Evolutionary conservation across 2,888 invertebrate species (phyloP).

Genomic region (Callimorpha dominula): DNA sequence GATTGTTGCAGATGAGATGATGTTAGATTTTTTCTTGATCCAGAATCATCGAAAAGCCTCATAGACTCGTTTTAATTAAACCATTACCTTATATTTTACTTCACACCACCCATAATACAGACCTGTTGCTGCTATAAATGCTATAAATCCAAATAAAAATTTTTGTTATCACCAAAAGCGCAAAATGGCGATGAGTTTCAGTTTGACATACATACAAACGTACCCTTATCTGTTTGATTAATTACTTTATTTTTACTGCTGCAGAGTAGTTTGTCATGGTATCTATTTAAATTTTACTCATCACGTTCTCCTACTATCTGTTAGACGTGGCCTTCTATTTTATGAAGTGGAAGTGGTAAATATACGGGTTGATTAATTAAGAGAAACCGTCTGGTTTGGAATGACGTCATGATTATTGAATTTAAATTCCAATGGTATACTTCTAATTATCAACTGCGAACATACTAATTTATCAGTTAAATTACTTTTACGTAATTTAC

Average conservation of each 20-base stretch:
- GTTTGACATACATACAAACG: slow-evolving; percentile 24
- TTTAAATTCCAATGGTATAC: too few relatives aligned
- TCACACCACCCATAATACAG: slow-evolving; percentile 34
- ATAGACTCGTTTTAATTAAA: slow-evolving; percentile 32
- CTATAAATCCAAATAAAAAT: slow-evolving; percentile 49
- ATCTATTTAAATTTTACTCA: not conserved
- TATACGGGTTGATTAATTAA: too few relatives aligned
- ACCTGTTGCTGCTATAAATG: slow-evolving; percentile 47
- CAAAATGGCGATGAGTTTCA: slow-evolving; percentile 38
- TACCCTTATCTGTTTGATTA: slow-evolving; percentile 23
- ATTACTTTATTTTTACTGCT: slow-evolving; percentile 11
- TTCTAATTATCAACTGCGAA: too few relatives aligned
- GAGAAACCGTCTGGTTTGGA: too few relatives aligned
- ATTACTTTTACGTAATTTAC: too few relatives aligned
- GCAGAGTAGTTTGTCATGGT: not conserved
- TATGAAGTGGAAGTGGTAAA: not conserved
- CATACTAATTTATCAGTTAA: too few relatives aligned
- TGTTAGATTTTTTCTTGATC: too few relatives aligned
- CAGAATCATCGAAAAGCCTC: too few relatives aligned
- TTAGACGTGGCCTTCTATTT: not conserved
- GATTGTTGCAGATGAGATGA: not conserved
- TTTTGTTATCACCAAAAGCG: slow-evolving; percentile 42
- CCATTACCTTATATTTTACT: slow-evolving; percentile 46
- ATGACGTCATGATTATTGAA: too few relatives aligned
- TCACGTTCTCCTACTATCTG: not conserved